phyloP scores from a whole-genome alignment of 2,797 vertebrate genomes.

The Echiichthys vipera region DNA sequence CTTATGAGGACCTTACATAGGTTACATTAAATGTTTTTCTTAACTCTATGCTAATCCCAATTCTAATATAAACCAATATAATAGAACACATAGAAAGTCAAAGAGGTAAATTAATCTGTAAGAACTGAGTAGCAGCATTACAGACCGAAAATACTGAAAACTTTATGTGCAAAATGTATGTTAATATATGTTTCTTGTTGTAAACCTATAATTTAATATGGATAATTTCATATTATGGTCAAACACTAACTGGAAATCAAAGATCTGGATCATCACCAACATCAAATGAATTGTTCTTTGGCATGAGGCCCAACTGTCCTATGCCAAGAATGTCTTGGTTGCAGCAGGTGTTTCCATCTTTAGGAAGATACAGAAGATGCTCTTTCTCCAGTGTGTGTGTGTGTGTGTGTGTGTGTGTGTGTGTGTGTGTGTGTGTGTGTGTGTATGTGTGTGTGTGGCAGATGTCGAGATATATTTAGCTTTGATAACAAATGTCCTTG shows the following conservation, averaged over 20 bases:
- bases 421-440: conserved; percentile 3
- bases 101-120: no score
- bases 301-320: neutral
- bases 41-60: neutral
- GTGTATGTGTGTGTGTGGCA: conserved; percentile 23
- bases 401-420: no score
- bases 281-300: conserved; percentile 13
- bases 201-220: neutral
- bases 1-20: neutral
- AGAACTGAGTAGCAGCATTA: no score
- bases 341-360: conserved; percentile 43
- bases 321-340: conserved; percentile 1
- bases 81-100: neutral
- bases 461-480: conserved; percentile 64
- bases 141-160: no score
- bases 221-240: neutral
- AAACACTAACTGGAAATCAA: conserved; percentile 1
- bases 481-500: conserved; percentile 68
- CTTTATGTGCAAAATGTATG: no score
- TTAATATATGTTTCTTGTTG: neutral
- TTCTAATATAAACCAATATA: neutral
- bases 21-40: neutral
- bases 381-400: no score
- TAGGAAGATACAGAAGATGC: conserved; percentile 16
- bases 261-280: conserved; percentile 18